A percentile compares a stretch with the other conserved stretches of the same genome.
phyloP scores from a whole-genome alignment of 2,113 vertebrate species.

The Chitala chitala region DNA sequence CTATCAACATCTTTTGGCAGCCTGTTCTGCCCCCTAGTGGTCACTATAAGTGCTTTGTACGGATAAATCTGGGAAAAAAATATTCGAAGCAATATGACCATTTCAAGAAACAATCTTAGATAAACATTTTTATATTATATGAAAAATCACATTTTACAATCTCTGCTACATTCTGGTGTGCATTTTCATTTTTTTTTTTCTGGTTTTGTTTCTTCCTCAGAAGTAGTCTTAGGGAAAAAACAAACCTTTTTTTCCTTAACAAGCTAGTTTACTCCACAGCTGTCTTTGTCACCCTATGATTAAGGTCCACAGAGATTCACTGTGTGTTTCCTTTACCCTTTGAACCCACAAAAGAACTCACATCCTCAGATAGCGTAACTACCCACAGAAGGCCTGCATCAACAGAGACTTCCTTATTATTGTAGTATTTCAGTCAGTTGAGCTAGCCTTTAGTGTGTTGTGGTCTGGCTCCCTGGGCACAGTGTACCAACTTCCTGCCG shows the following conservation, averaged over 20 bases:
- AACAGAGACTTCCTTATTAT: not conserved
- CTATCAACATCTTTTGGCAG: conserved; percentile 89
- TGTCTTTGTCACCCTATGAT: too few relatives aligned
- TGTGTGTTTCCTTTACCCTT: not conserved
- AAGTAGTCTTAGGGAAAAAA: too few relatives aligned
- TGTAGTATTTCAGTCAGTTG: not conserved
- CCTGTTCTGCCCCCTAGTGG: conserved; percentile 79
- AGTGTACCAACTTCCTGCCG: not conserved
- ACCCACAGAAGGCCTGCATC: not conserved
- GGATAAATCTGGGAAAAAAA: conserved; percentile 76
- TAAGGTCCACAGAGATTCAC: too few relatives aligned
- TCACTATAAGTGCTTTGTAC: conserved; percentile 84
- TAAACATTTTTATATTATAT: not conserved
- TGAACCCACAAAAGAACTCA: not conserved
- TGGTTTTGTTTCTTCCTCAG: too few relatives aligned
- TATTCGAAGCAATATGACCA: not conserved
- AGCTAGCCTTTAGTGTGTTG: not conserved
- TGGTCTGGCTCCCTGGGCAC: not conserved
- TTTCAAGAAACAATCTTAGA: not conserved
- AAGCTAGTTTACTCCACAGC: too few relatives aligned
- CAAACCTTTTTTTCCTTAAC: too few relatives aligned
- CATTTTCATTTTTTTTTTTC: not conserved
- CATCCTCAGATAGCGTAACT: not conserved
- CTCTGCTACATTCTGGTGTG: not conserved
- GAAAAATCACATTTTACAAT: not conserved